These are phyloP conservation scores for Chiloscyllium plagiosum DNA, from an alignment of 2,113 vertebrate species.

Conservation along the genomic window DNA sequence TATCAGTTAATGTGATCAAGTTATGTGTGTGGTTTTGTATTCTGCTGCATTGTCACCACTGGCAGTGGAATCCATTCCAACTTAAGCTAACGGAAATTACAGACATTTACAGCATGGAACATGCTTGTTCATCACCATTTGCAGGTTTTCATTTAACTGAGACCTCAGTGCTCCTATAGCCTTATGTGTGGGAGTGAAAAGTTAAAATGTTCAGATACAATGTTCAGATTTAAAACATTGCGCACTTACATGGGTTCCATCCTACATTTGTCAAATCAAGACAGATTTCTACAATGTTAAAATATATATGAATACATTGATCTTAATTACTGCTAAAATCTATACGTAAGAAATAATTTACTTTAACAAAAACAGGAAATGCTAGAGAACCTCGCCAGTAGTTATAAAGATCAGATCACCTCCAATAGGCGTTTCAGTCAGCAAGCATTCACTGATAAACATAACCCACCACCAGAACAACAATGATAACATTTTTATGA, in stretches of 20 bases:
- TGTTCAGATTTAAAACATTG: neutral
- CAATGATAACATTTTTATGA: neutral
- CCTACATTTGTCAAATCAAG: neutral
- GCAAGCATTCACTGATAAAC: neutral
- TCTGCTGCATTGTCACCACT: neutral
- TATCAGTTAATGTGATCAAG: neutral
- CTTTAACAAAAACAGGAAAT: neutral
- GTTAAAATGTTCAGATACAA: neutral
- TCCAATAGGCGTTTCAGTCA: neutral
- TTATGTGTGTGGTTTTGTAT: neutral
- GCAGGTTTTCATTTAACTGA: neutral
- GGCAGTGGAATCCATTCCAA: neutral
- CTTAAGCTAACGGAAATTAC: conserved; percentile 12
- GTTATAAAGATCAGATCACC: neutral
- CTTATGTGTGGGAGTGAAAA: conserved; percentile 28
- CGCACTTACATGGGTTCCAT: neutral
- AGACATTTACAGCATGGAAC: neutral
- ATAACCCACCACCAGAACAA: neutral
- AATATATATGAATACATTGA: neutral
- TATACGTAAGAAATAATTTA: neutral
- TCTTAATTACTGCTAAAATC: neutral
- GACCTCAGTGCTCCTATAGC: neutral
- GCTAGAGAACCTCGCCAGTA: neutral
- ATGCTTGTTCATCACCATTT: neutral
- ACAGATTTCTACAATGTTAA: neutral